Percentiles rank a stretch among this genome's conserved stretches.
Evolutionary conservation across 2,888 invertebrate genomes (phyloP).

Genomic region (Ectemnius cavifrons): DNA sequence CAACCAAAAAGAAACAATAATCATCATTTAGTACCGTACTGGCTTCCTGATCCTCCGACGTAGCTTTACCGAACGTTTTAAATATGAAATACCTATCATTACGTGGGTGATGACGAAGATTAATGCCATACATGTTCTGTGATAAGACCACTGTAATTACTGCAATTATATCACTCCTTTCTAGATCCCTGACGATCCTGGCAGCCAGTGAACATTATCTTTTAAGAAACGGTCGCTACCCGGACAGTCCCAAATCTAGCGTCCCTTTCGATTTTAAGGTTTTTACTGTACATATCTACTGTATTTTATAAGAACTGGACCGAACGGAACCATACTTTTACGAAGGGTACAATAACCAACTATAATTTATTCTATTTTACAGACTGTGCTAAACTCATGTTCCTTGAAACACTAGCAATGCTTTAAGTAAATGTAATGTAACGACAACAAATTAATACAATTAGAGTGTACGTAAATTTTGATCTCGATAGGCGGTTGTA

Average conservation of each 20-base stretch:
- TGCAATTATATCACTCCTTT: conserved; percentile 72
- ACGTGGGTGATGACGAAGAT: conserved; percentile 75
- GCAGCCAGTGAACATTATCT: conserved; percentile 72
- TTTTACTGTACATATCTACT: conserved; percentile 70
- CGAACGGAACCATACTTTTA: conserved; percentile 58
- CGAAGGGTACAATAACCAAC: conserved; percentile 57
- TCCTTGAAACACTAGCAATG: conserved; percentile 61
- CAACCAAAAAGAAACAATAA: conserved; percentile 73
- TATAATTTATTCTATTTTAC: conserved; percentile 63
- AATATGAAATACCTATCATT: conserved; percentile 71
- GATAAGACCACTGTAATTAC: conserved; percentile 78
- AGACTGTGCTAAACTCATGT: conserved; percentile 64
- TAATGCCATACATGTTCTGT: conserved; percentile 79
- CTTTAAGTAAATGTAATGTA: conserved; percentile 57
- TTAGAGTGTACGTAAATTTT: conserved; percentile 42
- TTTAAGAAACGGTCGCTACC: conserved; percentile 64
- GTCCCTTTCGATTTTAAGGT: conserved; percentile 59
- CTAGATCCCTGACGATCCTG: conserved; percentile 66
- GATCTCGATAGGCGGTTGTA: conserved; percentile 39
- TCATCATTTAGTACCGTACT: conserved; percentile 74
- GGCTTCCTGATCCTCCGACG: conserved; percentile 77
- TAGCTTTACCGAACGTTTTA: conserved; percentile 75
- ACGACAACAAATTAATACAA: conserved; percentile 51
- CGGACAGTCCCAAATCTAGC: conserved; percentile 66
- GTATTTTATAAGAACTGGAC: conserved; percentile 68